Base-by-base conservation (phyloP, 2,888 invertebrate species). In the Entomobrya proxima region DNA sequence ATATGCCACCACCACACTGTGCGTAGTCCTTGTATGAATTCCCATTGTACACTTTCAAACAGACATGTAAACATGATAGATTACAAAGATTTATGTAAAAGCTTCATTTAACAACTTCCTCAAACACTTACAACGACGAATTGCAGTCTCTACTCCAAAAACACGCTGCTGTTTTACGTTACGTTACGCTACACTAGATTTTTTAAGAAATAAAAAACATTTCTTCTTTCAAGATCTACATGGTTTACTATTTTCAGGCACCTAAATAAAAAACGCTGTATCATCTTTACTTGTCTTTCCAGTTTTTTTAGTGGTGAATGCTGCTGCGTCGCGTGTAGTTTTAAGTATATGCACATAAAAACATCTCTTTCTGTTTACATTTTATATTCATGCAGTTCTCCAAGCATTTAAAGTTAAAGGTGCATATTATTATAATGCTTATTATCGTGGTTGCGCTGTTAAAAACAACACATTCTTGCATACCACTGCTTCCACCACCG, bases 41-140 rank as follows among this genome's bases (percentile, higher is more conserved):
- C 2, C 32, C 61, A 61, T 61, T 61, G 61, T 61, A 61, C 18
- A 32, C n/a, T 61, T 15, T 61, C 13, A 61, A 61, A 61, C 61
- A 61, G 61, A 61, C 61, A 61, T 61, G 61, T 61, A 61, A 61
- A 61, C 61, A 61, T 61, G 61, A 61, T 61, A 61, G 61, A 61
- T 61, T 61, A 61, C 61, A 61, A 32, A 61, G 61, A 61, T 61
- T 61, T 61, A 61, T 61, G 61, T 61, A 61, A 61, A 61, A 61
- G 61, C 61, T n/a, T 61, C 61, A 61, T 61, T 61, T 61, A 61
- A 61, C 61, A 61, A 61, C 61, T 61, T 61, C 61, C 61, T 61
- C 61, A 61, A 61, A 61, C n/a, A 61, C n/a, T n/a, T n/a, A n/a
- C n/a, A n/a, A n/a, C n/a, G n/a, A n/a, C n/a, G n/a, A n/a, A n/a